Conservation (phyloP, 2,797 vertebrate genomes). For the Threskiornis aethiopicus region DNA sequence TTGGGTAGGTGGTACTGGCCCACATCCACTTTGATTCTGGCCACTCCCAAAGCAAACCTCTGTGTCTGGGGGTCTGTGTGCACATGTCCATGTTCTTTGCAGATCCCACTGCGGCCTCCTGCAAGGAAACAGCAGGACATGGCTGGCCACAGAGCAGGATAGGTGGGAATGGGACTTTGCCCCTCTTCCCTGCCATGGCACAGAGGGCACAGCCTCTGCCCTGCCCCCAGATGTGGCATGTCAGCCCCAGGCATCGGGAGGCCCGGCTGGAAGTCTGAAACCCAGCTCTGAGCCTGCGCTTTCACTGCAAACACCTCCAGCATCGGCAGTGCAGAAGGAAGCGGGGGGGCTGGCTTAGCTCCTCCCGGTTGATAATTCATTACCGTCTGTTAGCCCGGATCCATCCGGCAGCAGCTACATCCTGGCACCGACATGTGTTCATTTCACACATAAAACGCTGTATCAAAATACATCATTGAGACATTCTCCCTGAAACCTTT, state of each 20-base stretch:
- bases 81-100: fast-evolving
- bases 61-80: neutral
- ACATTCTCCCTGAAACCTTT: neutral
- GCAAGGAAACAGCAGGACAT: neutral
- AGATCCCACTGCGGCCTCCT: neutral
- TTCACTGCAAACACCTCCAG: neutral
- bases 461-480: conserved; percentile 3
- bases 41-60: neutral
- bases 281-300: neutral
- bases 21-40: neutral
- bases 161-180: neutral
- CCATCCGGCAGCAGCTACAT: neutral
- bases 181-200: neutral
- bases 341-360: neutral
- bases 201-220: neutral
- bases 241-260: neutral
- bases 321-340: conserved; percentile 32
- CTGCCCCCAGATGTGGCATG: neutral
- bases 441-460: conserved; percentile 45
- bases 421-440: neutral
- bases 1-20: neutral
- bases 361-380: conserved; percentile 45
- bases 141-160: neutral
- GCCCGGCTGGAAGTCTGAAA: neutral
- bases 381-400: neutral